Evolutionary conservation across 2,797 vertebrate species (phyloP).

Genomic region (Scyliorhinus canicula): DNA sequence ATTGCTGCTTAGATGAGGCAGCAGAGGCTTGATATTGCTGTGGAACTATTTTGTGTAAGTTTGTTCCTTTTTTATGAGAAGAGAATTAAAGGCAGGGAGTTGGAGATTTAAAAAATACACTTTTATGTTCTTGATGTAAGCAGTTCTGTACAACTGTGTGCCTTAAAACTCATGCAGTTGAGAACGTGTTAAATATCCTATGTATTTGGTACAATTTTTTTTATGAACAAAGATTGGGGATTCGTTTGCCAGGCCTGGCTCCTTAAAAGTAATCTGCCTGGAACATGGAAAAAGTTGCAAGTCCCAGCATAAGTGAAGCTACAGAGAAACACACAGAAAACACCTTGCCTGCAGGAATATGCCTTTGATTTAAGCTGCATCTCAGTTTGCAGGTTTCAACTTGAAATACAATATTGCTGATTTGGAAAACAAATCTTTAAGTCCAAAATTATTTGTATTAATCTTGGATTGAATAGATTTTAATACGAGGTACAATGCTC

Average conservation of each 20-base stretch:
- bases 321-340: background rate
- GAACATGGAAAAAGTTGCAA: background rate
- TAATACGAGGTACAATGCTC: background rate
- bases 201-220: background rate
- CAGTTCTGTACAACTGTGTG: background rate
- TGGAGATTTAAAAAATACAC: background rate
- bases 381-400: background rate
- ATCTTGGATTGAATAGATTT: background rate
- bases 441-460: background rate
- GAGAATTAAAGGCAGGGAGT: background rate
- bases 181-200: background rate
- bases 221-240: background rate
- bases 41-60: background rate
- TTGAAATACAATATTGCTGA: background rate
- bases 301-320: background rate
- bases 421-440: background rate
- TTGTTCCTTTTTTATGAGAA: background rate
- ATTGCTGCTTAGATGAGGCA: background rate
- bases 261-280: slow-evolving; percentile 4
- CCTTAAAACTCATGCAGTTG: background rate
- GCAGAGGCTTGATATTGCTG: background rate
- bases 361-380: background rate
- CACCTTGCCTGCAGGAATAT: background rate
- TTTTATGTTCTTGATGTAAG: background rate
- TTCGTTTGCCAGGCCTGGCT: slow-evolving; percentile 17